Base-by-base conservation (phyloP, 2,797 vertebrate species). In the Trachurus trachurus region DNA sequence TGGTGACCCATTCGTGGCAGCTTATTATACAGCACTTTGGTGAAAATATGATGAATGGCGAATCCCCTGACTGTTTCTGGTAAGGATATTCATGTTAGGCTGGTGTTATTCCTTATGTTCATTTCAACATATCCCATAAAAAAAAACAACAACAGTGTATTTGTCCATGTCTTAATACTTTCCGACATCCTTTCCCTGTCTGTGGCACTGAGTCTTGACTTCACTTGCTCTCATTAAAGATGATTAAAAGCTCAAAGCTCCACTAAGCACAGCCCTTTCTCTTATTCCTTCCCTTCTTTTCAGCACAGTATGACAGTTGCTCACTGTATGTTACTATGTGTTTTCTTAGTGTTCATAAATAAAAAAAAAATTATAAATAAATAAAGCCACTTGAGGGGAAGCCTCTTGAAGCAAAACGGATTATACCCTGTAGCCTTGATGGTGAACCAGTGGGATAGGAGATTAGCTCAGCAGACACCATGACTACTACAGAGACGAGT, bases 361-460 rank as follows among this genome's bases (percentile, higher is more conserved):
- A 70, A 47, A 57, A n/a, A 57, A n/a, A 75, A 10, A 26, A 26
- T 26, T 13, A 53, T 26, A 56, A 53, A 80, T 39, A 63, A 42
- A 74, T 39, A 61, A 76, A 59, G 39, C 7, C 45, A 29, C 54
- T 62, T 50, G 47, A 40, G n/a, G 60, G 29, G 31, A 57, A 49
- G 34, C 45, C 31, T 81, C 72, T 53, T 53, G 50, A 19, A 22
- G 65, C 40, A 50, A 70, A 59, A 84, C 58, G 72, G 82, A 89
- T 86, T 82, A 88, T 31, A 67, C 40, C 42, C 66, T 60, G 54
- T 58, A 76, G 76, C 76, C 74, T 82, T 81, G 74, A 86, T 81
- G 67, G 78, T 69, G 53, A 88, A 88, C 74, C 87, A 77, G 83
- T 72, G 74, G 86, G 85, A 87, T 67, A 59, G 65, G 62, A 79